Base-by-base conservation (phyloP, 2,113 vertebrate genomes). In the Pterophyllum scalare region DNA sequence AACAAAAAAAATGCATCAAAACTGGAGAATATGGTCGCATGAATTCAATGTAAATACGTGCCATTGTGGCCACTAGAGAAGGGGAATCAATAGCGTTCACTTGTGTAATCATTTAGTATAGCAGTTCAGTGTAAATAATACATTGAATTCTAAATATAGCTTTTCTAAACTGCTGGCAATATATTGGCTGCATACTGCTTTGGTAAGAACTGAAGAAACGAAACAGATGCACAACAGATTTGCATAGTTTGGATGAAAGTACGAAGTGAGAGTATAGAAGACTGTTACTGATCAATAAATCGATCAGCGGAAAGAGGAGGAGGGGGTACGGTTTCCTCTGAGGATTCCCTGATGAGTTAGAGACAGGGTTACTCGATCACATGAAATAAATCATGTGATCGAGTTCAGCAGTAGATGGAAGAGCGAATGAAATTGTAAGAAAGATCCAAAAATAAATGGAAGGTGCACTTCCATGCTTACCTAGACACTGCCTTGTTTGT, bases 371-470 rank as follows among this genome's bases (percentile, higher is more conserved):
- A 79, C 65, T 81, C 77, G 20, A 72, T 52, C 15, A n/a, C n/a
- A n/a, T 91, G 87, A 93, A 67, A 67, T 46, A 91, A 93, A 81
- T 75, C 65, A 91, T 86, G 79, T 74, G 79, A 52, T 14, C 2
- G 28, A 13, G 13, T 61, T 13, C 26, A 58, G 88, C 88, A 87
- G 59, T 78, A 77, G 19, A 31, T 35, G 15, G 40, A 67, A 2
- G 67, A 31, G 2, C 31, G 14, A 52, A 11, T 54, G 46, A 19
- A 14, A 14, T 31, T 2, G 0, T 52, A 0, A 20, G 0, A 70
- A 28, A 0, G 22, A 6, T 20, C 46, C 26, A 26, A 67, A 57
- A 59, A 33, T 75, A n/a, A 59, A 86, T 67, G 20, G 10, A 5
- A 52, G n/a, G 5, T 7, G 26, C 26, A 11, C 5, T 26, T n/a